A percentile compares a stretch with the other conserved stretches of the same genome.
Conservation (phyloP, 2,888 invertebrate species). For the Piscicola geometra region DNA sequence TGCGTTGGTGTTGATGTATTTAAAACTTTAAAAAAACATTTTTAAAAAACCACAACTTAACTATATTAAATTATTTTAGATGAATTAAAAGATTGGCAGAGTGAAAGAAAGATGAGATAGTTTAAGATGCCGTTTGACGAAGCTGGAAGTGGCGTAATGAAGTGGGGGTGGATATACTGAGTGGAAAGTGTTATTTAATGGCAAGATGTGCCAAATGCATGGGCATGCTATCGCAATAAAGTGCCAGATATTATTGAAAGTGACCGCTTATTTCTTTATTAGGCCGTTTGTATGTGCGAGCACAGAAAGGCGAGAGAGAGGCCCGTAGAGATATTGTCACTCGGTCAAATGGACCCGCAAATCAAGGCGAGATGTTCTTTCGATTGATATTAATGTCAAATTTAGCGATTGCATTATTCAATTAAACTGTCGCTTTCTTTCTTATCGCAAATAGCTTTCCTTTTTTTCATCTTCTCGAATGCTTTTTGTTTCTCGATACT, state of each 20-base stretch:
- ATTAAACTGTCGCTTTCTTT: not conserved
- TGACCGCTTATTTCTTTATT: not conserved
- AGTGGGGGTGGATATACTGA: no score
- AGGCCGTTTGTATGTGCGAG: no score
- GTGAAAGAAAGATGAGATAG: no score
- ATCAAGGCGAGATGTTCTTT: not conserved
- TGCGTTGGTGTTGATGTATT: no score
- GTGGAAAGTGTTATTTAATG: not conserved
- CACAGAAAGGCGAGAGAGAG: no score
- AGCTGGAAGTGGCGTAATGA: no score
- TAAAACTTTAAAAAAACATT: no score
- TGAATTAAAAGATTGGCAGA: no score
- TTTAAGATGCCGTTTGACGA: no score
- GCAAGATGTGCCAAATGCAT: not conserved
- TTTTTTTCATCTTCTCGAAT: no score
- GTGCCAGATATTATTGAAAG: not conserved
- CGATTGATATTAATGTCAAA: conserved; percentile 11
- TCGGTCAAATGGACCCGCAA: conserved; percentile 7
- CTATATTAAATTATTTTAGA: no score
- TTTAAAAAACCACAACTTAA: no score
- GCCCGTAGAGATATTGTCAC: conserved; percentile 2
- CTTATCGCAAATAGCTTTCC: not conserved
- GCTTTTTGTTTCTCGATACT: not conserved
- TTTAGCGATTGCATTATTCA: not conserved
- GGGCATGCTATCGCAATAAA: not conserved